Base-by-base conservation (phyloP, 1,140 invertebrate genomes). In the Whitmania pigra region DNA sequence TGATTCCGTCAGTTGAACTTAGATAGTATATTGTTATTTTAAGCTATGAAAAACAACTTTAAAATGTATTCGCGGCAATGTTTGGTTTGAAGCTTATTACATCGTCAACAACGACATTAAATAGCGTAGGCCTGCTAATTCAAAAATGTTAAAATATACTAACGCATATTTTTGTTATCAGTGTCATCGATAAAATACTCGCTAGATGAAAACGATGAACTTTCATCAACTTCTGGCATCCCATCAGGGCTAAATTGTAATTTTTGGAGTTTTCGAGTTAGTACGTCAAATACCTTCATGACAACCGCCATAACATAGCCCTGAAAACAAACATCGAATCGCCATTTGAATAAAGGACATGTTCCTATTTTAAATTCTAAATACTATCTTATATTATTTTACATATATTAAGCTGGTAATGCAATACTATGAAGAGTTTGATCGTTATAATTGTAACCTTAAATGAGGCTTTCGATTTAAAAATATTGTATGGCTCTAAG, bases 251-350 rank as follows among this genome's bases (percentile, higher is more conserved):
- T 31, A 63, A 63, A 63, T 31, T 63, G 57, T 63, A 63, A 63
- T 63, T 63, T 63, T 63, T 63, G 57, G 11, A 63, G 18, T 63
- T 63, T 63, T 63, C 57, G 57, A 63, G 57, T 63, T 15, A 63
- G 29, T 25, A 63, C 29, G 20, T 63, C 57, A 63, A 63, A 63
- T 13, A 63, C 57, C 29, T 63, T 63, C 57, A 31, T 63, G 22
- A 63, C 57, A 63, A 63, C 57, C 57, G 57, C 57, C 57, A 63
- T 63, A 49, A 49, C 43, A 49, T 49, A 49, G 43, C 43, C 43
- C 43, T 49, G 15, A 49, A 49, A 49, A 49, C 43, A 49, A 49
- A 49, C 43, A 49, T 49, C 43, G 43, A 49, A 49, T 49, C 43
- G 43, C 43, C 43, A 49, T 49, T 49, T 49, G 43, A 49, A 49